These are phyloP conservation scores for Aplysina aerophoba DNA, from an alignment of 37 sponge, comb jelly and placozoan genomes.

Conservation along the genomic window DNA sequence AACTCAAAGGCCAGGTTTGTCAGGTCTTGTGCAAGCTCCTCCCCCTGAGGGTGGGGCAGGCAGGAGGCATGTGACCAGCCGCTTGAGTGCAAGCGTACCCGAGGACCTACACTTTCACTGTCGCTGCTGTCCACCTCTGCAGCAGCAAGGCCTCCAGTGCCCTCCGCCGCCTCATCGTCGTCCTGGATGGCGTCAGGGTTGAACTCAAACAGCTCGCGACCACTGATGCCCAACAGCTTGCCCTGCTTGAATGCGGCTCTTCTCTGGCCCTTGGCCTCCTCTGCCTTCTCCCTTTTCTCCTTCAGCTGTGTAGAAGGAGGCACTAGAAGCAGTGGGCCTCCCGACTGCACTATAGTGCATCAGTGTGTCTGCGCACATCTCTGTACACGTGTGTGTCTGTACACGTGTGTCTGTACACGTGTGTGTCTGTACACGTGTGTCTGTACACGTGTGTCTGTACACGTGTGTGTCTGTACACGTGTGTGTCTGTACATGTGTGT, in stretches of 20 bases:
- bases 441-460: too few species aligned
- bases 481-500: too few species aligned
- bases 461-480: too few species aligned
- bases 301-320: conserved; percentile 1
- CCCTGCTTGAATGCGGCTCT: conserved; percentile 91
- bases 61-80: too few species aligned
- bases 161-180: conserved; percentile 76
- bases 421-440: too few species aligned
- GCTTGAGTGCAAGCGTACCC: too few species aligned
- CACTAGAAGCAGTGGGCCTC: too few species aligned
- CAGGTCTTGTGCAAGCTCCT: not conserved
- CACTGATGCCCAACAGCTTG: conserved; percentile 83
- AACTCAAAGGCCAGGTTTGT: not conserved
- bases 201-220: conserved; percentile 96
- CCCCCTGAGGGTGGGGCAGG: not conserved
- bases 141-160: not conserved
- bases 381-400: too few species aligned
- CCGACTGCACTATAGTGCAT: too few species aligned
- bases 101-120: not conserved
- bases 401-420: too few species aligned
- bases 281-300: conserved; percentile 69
- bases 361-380: too few species aligned
- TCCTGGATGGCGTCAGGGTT: conserved; percentile 85
- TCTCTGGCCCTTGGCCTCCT: conserved; percentile 59
- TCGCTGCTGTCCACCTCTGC: not conserved